These are phyloP conservation scores for Drosophila tanythrix DNA, from an alignment of 2,888 invertebrate genomes.

Conservation along the genomic window DNA sequence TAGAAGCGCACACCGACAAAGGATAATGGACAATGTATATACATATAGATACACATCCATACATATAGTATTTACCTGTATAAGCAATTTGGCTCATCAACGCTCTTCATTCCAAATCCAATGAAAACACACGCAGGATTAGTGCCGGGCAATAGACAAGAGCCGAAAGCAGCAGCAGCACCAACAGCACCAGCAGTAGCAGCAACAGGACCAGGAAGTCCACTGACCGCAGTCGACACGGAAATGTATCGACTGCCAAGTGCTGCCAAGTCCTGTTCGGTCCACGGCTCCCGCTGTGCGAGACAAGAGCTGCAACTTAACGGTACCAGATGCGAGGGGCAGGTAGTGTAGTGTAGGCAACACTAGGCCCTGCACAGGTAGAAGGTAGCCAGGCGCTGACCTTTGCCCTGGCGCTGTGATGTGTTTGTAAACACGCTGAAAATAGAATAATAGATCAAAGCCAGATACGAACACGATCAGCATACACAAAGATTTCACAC, in stretches of 20 bases:
- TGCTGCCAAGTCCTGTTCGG: constrained; percentile 43
- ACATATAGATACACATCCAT: not conserved
- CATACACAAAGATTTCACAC: constrained; percentile 40
- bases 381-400: constrained; percentile 29
- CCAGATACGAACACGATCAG: constrained; percentile 65
- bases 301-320: constrained; percentile 47
- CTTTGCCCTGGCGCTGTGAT: constrained; percentile 57
- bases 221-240: constrained; percentile 73
- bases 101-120: constrained; percentile 52
- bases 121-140: constrained; percentile 55
- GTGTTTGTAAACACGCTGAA: constrained; percentile 78
- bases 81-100: constrained; percentile 63
- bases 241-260: constrained; percentile 74
- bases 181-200: not conserved
- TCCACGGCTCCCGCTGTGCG: constrained; percentile 48
- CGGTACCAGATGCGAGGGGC: constrained; percentile 66
- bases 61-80: constrained; percentile 19
- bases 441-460: constrained; percentile 77
- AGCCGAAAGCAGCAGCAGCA: constrained; percentile 4
- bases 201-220: constrained; percentile 62
- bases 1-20: constrained; percentile 55
- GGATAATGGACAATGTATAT: constrained; percentile 33
- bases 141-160: constrained; percentile 48
- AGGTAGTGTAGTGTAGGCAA: constrained; percentile 19
- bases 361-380: constrained; percentile 15